Percentiles rank a stretch among this genome's conserved stretches.
These are phyloP conservation scores for Dallia pectoralis DNA, from an alignment of 2,797 vertebrate genomes.

Conservation along the genomic window DNA sequence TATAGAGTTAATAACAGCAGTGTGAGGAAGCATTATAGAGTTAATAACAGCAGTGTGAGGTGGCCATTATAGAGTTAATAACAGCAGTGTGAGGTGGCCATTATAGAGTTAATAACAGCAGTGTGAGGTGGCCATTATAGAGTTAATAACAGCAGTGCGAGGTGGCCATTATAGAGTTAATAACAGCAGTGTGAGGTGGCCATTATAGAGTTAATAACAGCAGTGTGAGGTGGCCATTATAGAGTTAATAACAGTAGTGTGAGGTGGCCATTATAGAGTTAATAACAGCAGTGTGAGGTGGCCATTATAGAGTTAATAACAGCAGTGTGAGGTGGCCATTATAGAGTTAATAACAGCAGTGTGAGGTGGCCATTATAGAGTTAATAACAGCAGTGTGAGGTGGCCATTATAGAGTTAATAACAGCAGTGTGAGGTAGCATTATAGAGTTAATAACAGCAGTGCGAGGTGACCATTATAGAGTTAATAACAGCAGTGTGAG, in stretches of 20 bases:
- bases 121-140: not conserved
- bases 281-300: too few species aligned
- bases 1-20: not conserved
- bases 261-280: not conserved
- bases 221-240: too few species aligned
- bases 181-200: not conserved
- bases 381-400: not conserved
- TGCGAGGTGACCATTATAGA: not conserved
- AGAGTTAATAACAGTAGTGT: not conserved
- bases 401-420: not conserved
- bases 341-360: not conserved
- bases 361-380: too few species aligned
- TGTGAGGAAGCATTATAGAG: too few species aligned
- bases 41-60: not conserved
- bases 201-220: not conserved
- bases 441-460: too few species aligned
- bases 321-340: not conserved
- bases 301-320: too few species aligned
- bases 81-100: too few species aligned
- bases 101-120: too few species aligned
- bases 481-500: not conserved
- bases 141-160: not conserved
- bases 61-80: not conserved
- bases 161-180: too few species aligned
- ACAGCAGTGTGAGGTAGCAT: too few species aligned